Evolutionary conservation across 2,797 vertebrate species (phyloP), one percentile per base, ranked within the genome.

Genomic region (Clarias fuscus): DNA sequence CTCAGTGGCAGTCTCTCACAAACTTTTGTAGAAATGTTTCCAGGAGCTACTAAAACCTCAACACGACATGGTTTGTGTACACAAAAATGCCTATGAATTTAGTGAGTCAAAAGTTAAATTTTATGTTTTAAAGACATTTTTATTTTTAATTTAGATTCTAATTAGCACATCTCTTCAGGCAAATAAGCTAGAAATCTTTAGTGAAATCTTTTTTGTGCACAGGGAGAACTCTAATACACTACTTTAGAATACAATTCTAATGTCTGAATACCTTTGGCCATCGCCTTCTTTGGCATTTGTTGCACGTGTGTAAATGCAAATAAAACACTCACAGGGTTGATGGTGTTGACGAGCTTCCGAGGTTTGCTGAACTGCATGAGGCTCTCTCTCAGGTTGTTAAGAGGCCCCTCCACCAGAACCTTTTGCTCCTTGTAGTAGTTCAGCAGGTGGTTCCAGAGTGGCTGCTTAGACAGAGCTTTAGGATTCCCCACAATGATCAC

Each of bases 321-420:
- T 62, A 4, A 37, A 67, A 59, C 2, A 88, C 98, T 96, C 91
- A 99, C 98, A 0, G 98, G 98, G 92, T 99, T 99, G 94, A 99
- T 97, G 88, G 98, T 98, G 90, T 99, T 99, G 92, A 99, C 98
- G 0, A 99, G 96, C 87, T 99, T 99, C 83, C 98, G 96, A 0
- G 98, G 98, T 91, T 99, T 99, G 96, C 98, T 99, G 95, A 99
- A 99, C 93, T 99, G 98, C 98, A 99, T 99, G 0, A 99, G 97
- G 92, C 98, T 99, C 94, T 99, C 98, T 0, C 98, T 94, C 83
- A 99, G 96, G 93, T 99, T 99, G 92, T 99, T 99, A 48, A 99
- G 96, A 0, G 98, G 98, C 0, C 98, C 98, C 87, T 99, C 98
- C 89, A 99, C 98, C 43, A 99, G 96, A 8, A 99, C 98, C 90